Evolutionary conservation across 2,113 vertebrate species (phyloP), one percentile per base, ranked within the genome.

Genomic region (Labrus mixtus): DNA sequence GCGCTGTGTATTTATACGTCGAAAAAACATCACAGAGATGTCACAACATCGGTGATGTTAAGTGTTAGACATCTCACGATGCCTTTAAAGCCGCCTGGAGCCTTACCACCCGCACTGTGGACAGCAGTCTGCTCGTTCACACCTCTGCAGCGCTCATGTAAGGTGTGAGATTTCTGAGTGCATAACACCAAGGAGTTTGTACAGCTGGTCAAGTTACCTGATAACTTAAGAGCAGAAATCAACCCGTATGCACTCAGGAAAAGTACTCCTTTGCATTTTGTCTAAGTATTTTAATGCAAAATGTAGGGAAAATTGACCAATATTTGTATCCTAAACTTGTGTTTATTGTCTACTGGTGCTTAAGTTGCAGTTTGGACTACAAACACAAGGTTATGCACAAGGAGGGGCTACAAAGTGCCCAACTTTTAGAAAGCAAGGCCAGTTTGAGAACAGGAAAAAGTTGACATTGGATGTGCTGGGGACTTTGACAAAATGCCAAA

Each of bases 111-210:
- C 58, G 16, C 54, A 39, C 72, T 50, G 77, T 58, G 84, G 85
- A 88, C 86, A 81, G 86, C 86, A 87, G 82, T 65, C 90, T 90
- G 87, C 71, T 88, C 86, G 12, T 83, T 90, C 84, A 88, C 86
- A 89, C 84, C 85, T 90, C 85, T 37, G 55, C 67, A 4, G 83
- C 54, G 56, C 84, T 78, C 56, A 48, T 19, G 15, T 1, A 59
- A 83, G 79, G 88, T 90, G 89, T 74, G 81, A 92, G 57, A 75
- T 79, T 62, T 53, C 65, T 72, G 0, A 16, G 48, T 48, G 81
- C 58, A 48, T 59, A 75, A 64, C 79, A 68, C 62, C 59, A n/a
- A 57, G 19, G 58, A 87, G 76, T 50, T 56, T 19, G 25, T 73
- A 53, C 63, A 13, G 57, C 13, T 0, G 79, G 68, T 86, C 63